A percentile compares a stretch with the other conserved stretches of the same genome.
Conservation (phyloP, 2,797 vertebrate genomes). For the Myioborus miniatus region DNA sequence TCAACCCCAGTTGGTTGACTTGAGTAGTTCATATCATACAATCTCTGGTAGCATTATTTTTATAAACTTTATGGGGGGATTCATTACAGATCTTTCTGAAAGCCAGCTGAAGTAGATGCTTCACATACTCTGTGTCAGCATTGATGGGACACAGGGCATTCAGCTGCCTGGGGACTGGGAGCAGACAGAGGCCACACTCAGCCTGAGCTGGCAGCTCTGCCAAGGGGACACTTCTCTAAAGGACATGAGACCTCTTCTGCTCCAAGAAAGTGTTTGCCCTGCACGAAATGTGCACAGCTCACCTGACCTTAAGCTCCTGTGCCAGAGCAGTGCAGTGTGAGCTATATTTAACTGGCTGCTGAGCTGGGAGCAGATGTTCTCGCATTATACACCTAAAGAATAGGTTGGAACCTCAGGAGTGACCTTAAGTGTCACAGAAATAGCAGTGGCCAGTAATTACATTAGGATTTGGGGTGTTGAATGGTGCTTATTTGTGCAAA, state of each 20-base stretch:
- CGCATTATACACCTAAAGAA: conserved; percentile 1
- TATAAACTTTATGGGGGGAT: background rate
- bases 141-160: background rate
- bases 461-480: background rate
- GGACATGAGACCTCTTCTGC: background rate
- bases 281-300: background rate
- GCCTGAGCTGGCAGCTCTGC: background rate
- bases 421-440: background rate
- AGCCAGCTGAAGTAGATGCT: background rate
- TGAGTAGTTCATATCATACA: background rate
- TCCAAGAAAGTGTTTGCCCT: background rate
- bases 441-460: background rate
- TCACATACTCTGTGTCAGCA: background rate
- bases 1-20: background rate
- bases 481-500: background rate
- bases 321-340: conserved; percentile 22
- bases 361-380: conserved; percentile 43
- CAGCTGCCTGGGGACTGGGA: background rate
- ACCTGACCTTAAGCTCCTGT: conserved; percentile 61
- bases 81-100: background rate
- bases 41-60: background rate
- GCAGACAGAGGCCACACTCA: background rate
- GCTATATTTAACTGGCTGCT: conserved; percentile 62
- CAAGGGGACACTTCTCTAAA: background rate
- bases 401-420: background rate